These are phyloP conservation scores for Psephotus haematonotus DNA, from an alignment of 2,113 vertebrate genomes.

Conservation along the genomic window DNA sequence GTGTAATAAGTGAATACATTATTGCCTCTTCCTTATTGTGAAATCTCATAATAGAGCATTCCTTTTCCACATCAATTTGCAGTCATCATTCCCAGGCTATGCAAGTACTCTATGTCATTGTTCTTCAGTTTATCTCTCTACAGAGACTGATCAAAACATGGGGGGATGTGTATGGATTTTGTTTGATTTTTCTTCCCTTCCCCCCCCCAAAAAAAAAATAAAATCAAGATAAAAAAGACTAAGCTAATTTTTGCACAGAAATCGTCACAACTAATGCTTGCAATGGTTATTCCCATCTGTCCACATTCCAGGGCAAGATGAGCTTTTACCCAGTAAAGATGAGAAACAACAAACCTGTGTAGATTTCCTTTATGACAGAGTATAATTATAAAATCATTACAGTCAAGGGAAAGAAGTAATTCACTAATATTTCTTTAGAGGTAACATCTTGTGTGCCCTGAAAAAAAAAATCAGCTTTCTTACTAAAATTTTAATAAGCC, in stretches of 20 bases:
- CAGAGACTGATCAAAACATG: neutral
- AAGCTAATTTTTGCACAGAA: neutral
- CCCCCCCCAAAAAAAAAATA: neutral
- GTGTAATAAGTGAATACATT: neutral
- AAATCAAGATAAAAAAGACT: neutral
- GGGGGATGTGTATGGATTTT: neutral
- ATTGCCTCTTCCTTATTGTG: neutral
- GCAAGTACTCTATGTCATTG: neutral
- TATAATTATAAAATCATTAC: slow-evolving; percentile 34
- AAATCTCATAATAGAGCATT: neutral
- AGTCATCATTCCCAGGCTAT: neutral
- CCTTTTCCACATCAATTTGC: neutral
- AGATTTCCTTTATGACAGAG: slow-evolving; percentile 34
- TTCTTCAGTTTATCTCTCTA: neutral
- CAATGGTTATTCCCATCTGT: neutral
- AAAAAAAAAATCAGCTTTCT: slow-evolving; percentile 4
- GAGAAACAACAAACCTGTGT: neutral
- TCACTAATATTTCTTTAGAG: slow-evolving; percentile 27
- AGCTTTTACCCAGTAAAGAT: slow-evolving; percentile 3
- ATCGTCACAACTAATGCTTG: neutral
- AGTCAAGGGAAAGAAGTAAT: slow-evolving; percentile 19
- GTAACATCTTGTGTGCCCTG: neutral
- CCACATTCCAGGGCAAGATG: slow-evolving; percentile 23
- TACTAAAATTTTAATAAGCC: slow-evolving; percentile 57
- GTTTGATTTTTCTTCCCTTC: neutral